Percentiles rank a stretch among this genome's conserved stretches.
Evolutionary conservation across 92 coral and sea anemone species (phyloP).

Genomic region (Umimayanthus kanabou): DNA sequence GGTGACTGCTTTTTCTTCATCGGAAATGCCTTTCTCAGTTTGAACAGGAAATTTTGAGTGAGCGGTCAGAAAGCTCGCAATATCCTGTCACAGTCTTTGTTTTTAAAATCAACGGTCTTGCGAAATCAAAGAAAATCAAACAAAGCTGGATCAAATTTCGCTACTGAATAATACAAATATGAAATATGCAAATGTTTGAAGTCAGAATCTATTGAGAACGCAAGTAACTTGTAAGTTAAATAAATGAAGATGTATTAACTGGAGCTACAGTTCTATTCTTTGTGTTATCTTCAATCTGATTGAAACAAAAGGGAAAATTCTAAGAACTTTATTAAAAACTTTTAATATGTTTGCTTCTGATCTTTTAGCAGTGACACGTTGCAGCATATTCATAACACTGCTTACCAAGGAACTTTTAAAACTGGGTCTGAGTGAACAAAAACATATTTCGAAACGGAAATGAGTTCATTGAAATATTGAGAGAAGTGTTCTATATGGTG

Average conservation of each 20-base stretch:
- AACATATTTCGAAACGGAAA: not conserved
- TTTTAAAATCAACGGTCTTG: not conserved
- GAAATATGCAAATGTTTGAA: not conserved
- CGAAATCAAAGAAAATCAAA: conserved; percentile 22
- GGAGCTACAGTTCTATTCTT: not conserved
- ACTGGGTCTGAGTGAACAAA: not conserved
- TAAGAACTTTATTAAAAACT: not conserved
- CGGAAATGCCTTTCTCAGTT: conserved; percentile 33
- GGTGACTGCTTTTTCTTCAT: not conserved
- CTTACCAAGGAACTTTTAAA: not conserved
- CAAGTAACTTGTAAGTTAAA: not conserved
- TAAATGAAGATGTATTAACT: not conserved
- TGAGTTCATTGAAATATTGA: not conserved
- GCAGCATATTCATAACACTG: not conserved
- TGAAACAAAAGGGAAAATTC: not conserved
- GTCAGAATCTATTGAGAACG: not conserved
- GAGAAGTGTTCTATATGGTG: not conserved
- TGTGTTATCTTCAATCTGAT: not conserved
- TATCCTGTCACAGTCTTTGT: conserved; percentile 14
- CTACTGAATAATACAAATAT: not conserved
- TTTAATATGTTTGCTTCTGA: not conserved
- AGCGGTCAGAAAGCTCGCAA: conserved; percentile 9
- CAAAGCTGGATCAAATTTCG: not conserved
- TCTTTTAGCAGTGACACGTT: not conserved
- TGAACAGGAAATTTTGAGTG: conserved; percentile 15